Evolutionary conservation across 2,888 invertebrate species (phyloP), one percentile per base, ranked within the genome.

Genomic region (Drosophila seclusa): DNA sequence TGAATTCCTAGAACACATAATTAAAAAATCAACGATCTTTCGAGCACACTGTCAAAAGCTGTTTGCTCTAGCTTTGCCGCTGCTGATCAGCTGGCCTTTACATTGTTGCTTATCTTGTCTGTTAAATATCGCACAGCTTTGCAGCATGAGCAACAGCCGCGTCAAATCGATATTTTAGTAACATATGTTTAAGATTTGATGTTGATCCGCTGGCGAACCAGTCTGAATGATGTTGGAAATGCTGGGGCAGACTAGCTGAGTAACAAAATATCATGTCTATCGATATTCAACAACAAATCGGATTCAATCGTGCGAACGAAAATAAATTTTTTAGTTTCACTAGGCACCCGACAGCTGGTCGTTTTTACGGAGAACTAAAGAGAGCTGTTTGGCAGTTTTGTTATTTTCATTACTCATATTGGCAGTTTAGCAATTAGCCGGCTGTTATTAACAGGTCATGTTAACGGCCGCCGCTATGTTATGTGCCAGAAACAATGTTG

Each of bases 41-140:
- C 10, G 0, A 0, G 42, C 42, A 11, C 4, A 0, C 45, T 54
- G 11, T 27, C 48, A 45, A 50, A 38, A 57, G 69, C 72, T 76
- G 55, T 0, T 5, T 62, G 55, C 36, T 64, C 13, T 5, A 36
- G 3, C 16, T 59, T 2, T 10, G n/a, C 13, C 2, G 10, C 1
- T 18, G 3, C 16, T 6, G 21, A 36, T 31, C 76, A 78, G 76
- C 75, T 78, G 79, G 54, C 61, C 27, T 24, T 60, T 42, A 32
- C 53, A 42, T 7, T 42, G 11, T 6, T 24, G 64, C 13, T 50
- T 27, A 29, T 36, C 5, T 31, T n/a, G 36, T 24, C 54, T 68
- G 68, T 57, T 57, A 67, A 34, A 0, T 40, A 29, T 21, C 36
- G 48, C 31, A n/a, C 21, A 38, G 3, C 13, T 42, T 16, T 34